These are phyloP conservation scores for Ciconia nigra DNA, from an alignment of 2,797 vertebrate genomes.

Conservation along the genomic window DNA sequence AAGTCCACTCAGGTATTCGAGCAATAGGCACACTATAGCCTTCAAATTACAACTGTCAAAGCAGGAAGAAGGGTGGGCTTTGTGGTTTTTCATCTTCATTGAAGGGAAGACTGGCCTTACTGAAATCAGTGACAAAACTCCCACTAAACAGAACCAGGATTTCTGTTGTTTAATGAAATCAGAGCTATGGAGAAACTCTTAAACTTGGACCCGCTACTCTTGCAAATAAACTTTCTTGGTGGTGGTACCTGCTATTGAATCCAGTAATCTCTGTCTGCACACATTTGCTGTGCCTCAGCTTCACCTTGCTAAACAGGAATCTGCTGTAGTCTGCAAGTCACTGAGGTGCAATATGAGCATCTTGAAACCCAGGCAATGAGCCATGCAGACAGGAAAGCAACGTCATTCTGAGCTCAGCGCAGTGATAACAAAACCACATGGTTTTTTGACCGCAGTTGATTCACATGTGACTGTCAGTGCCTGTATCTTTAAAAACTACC, in stretches of 20 bases:
- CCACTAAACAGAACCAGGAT: neutral
- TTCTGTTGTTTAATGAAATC: neutral
- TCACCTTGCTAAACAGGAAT: neutral
- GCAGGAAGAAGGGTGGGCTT: neutral
- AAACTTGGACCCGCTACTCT: accelerated
- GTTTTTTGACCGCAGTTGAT: neutral
- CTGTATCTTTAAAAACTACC: neutral
- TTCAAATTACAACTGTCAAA: neutral
- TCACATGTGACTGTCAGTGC: neutral
- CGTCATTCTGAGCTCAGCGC: neutral
- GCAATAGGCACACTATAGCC: neutral
- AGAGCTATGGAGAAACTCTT: neutral
- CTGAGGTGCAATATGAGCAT: neutral
- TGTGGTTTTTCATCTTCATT: neutral
- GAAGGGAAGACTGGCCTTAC: neutral
- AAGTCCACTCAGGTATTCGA: neutral
- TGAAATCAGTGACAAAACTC: neutral
- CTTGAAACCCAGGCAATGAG: neutral
- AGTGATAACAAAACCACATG: neutral
- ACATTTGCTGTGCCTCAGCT: neutral
- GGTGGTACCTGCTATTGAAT: neutral
- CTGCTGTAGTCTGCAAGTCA: neutral
- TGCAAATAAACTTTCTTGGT: neutral
- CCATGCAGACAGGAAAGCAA: neutral
- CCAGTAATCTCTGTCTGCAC: neutral